Percentiles rank a stretch among this genome's conserved stretches.
Conservation (phyloP, 2,888 invertebrate genomes). For the Eubasilissa splendida region DNA sequence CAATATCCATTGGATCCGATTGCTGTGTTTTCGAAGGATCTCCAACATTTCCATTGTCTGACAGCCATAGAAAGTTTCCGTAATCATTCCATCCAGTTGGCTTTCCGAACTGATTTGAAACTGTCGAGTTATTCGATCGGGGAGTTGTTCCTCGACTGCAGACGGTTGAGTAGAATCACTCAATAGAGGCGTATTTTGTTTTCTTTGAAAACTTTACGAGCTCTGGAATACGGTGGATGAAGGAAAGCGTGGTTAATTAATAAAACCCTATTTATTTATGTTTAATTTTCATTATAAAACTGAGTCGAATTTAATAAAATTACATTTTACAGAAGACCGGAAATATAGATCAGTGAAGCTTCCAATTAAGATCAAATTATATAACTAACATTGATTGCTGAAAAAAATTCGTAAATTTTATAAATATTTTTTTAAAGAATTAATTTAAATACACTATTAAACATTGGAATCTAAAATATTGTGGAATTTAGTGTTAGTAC, state of each 20-base stretch:
- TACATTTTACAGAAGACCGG: no score
- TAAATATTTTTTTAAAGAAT: no score
- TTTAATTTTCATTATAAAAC: no score
- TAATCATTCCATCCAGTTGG: constrained; percentile 44
- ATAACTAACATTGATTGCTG: no score
- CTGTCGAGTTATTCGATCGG: not conserved
- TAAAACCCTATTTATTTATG: no score
- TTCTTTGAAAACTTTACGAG: constrained; percentile 4
- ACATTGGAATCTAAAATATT: no score
- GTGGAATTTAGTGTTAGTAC: no score
- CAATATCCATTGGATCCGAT: not conserved
- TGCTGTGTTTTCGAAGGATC: not conserved
- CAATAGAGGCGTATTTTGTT: not conserved
- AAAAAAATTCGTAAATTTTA: no score
- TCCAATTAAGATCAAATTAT: no score
- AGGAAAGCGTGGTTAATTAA: no score
- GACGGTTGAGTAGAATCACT: not conserved
- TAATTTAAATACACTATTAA: no score
- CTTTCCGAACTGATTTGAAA: constrained; percentile 17
- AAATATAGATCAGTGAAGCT: not conserved
- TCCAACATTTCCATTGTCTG: constrained; percentile 34
- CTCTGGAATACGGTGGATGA: not conserved
- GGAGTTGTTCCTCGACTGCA: not conserved
- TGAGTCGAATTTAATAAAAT: no score
- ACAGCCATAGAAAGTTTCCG: constrained; percentile 40